Conservation (phyloP, 2,888 invertebrate species). For the Volucella inanis region DNA sequence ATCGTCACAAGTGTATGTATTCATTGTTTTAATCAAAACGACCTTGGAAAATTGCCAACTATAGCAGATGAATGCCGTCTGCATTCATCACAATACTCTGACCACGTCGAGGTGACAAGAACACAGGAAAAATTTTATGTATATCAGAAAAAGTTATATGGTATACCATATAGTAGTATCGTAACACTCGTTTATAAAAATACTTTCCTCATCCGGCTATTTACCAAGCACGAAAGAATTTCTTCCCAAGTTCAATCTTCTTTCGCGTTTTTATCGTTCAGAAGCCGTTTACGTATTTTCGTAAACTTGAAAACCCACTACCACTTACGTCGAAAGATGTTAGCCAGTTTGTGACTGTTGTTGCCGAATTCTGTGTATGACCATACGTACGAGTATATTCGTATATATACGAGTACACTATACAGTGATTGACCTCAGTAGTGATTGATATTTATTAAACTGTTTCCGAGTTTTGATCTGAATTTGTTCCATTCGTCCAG, state of each 20-base stretch:
- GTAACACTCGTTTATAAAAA: neutral
- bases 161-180: too few relatives aligned
- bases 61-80: neutral
- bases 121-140: neutral
- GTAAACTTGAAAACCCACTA: neutral
- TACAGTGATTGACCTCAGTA: constrained; percentile 43
- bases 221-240: constrained; percentile 8
- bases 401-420: neutral
- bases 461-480: constrained; percentile 41
- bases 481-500: constrained; percentile 19
- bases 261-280: constrained; percentile 13
- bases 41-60: constrained; percentile 49
- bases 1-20: neutral
- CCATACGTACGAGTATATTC: too few relatives aligned
- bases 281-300: neutral
- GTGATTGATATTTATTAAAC: constrained; percentile 40
- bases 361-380: neutral
- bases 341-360: neutral
- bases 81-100: neutral
- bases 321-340: neutral
- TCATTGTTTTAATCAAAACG: constrained; percentile 49
- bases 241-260: neutral
- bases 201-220: constrained; percentile 6
- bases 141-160: neutral
- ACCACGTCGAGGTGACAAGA: neutral